Base-by-base conservation (phyloP, 2,888 invertebrate species). In the Polydrusus pterygomalis region DNA sequence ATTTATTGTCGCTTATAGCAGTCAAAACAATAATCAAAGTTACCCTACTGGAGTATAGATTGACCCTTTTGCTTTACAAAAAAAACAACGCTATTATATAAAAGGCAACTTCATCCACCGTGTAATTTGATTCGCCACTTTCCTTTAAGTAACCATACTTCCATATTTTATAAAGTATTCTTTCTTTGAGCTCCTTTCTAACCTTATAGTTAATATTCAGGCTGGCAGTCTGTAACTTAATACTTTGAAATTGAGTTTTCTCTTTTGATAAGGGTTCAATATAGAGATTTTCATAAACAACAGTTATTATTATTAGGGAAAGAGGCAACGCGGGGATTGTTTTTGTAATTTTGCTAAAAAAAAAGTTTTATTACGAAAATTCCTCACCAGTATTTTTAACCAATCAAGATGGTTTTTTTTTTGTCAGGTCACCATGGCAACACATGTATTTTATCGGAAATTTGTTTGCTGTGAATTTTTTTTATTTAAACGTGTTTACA, bases 231-330 rank as follows among this genome's bases (percentile, higher is more conserved):
- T 51, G 54, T 54, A 54, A 54, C 30, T 25, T 54, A 54, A 54
- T 54, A 54, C 54, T 54, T 54, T 54, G 54, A 54, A 25, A 54
- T 54, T 54, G 54, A 30, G 54, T 54, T 54, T 54, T 25, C 54
- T 47, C 30, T 17, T 25, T 54, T 54, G 54, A 54, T 30, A 54
- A 30, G 54, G 54, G 54, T 54, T 54, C 54, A 25, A 54, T 54
- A n/a, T 54, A n/a, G n/a, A 7, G 54, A 54, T 54, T 54, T 54
- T 2, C n/a, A 30, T n/a, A 54, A 54, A 54, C 54, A 54, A 54
- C 25, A 54, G 9, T 7, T 2, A 20, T 6, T 9, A 13, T 5
- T 18, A 51, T 51, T 20, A 54, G 17, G 13, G 0, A 25, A 6
- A 54, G 25, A n/a, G 20, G n/a, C 2, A n/a, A 54, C 9, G 43